These are phyloP conservation scores for Rhabdophis nuchalis DNA, from an alignment of 2,797 vertebrate genomes.

Conservation along the genomic window DNA sequence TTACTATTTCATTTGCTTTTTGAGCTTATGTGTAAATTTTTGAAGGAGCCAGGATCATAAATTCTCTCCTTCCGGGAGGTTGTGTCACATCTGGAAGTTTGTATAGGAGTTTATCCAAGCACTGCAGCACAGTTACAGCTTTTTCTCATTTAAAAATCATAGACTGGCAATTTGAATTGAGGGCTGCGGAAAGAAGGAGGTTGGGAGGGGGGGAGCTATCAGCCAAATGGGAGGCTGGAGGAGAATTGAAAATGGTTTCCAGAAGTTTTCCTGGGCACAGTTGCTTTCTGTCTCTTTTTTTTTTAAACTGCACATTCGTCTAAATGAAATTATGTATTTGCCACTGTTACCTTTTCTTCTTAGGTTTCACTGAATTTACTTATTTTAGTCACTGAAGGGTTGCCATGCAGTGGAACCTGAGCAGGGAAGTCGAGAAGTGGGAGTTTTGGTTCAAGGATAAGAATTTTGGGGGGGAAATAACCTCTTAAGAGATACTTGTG, in stretches of 20 bases:
- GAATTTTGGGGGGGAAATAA: background rate
- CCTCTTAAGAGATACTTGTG: background rate
- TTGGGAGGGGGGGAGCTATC: slow-evolving; percentile 55
- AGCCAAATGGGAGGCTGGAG: slow-evolving; percentile 67
- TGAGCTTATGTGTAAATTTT: slow-evolving; percentile 27
- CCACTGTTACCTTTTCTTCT: background rate
- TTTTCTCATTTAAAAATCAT: slow-evolving; percentile 94
- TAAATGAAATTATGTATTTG: background rate
- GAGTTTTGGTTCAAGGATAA: slow-evolving; percentile 11
- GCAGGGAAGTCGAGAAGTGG: background rate
- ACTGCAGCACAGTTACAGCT: slow-evolving; percentile 83
- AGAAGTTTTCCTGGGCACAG: slow-evolving; percentile 62
- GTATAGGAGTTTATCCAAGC: slow-evolving; percentile 91
- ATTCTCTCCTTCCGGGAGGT: slow-evolving; percentile 77
- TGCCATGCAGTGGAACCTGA: background rate
- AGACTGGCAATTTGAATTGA: slow-evolving; percentile 81
- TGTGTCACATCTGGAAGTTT: slow-evolving; percentile 95
- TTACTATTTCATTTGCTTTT: slow-evolving; percentile 13
- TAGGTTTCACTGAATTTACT: background rate
- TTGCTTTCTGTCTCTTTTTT: slow-evolving; percentile 10
- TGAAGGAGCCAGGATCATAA: slow-evolving; percentile 63
- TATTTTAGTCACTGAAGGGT: background rate
- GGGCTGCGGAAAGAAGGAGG: slow-evolving; percentile 43
- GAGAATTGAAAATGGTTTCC: slow-evolving; percentile 73
- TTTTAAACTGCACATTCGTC: background rate